phyloP scores from a whole-genome alignment of 2,888 invertebrate genomes.

The Diachrysia chrysitis region DNA sequence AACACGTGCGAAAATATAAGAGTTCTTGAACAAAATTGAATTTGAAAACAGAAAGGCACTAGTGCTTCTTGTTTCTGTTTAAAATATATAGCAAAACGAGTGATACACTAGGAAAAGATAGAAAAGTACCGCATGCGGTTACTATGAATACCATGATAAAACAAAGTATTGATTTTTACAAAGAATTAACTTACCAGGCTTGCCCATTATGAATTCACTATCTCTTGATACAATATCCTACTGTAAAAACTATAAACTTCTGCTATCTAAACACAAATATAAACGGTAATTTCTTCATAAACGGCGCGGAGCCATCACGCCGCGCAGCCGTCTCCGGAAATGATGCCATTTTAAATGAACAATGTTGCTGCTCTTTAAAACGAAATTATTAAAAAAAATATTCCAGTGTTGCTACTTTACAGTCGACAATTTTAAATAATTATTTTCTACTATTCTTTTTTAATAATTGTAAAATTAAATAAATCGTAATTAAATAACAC shows the following conservation, averaged over 20 bases:
- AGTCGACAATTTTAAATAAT: slow-evolving; percentile 29
- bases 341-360: slow-evolving; percentile 78
- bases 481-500: too few species aligned
- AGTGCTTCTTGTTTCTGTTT: neutral
- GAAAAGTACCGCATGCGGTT: slow-evolving; percentile 64
- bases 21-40: neutral
- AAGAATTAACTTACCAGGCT: slow-evolving; percentile 78
- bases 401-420: slow-evolving; percentile 29
- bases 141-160: slow-evolving; percentile 53
- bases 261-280: slow-evolving; percentile 78
- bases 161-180: slow-evolving; percentile 9
- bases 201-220: slow-evolving; percentile 74
- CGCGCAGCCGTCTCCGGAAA: slow-evolving; percentile 78
- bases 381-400: slow-evolving; percentile 8
- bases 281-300: slow-evolving; percentile 73
- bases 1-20: slow-evolving; percentile 12
- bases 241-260: slow-evolving; percentile 50
- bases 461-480: neutral
- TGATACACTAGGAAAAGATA: slow-evolving; percentile 10
- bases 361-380: slow-evolving; percentile 55
- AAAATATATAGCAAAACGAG: neutral
- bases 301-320: slow-evolving; percentile 75
- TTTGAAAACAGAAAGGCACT: neutral
- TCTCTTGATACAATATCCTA: slow-evolving; percentile 41
- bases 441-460: neutral